Conservation (phyloP, 1,140 invertebrate genomes). For the Diachasmimorpha longicaudata region DNA sequence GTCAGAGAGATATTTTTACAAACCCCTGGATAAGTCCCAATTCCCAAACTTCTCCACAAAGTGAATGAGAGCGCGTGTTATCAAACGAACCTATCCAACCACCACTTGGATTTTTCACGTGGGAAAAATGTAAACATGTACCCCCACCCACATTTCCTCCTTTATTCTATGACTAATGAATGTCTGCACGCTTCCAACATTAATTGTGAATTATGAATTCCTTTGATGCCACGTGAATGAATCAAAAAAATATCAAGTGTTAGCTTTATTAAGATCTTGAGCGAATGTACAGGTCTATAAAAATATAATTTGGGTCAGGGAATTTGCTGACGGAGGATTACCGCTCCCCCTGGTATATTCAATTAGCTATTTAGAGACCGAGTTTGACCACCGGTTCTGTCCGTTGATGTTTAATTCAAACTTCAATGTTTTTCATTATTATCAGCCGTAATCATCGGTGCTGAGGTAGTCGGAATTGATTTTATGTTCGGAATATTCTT, state of each 20-base stretch:
- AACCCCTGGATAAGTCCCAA: too few species aligned
- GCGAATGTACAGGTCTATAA: background rate
- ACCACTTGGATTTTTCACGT: too few species aligned
- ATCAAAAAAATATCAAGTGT: background rate
- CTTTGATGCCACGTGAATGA: background rate
- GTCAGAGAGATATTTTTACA: too few species aligned
- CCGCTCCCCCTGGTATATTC: too few species aligned
- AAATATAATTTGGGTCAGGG: background rate
- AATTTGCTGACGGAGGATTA: background rate
- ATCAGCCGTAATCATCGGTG: conserved; percentile 28
- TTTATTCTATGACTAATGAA: background rate
- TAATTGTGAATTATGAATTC: background rate
- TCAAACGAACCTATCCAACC: too few species aligned
- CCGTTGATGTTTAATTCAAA: background rate
- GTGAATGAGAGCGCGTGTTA: too few species aligned
- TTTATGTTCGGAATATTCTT: background rate
- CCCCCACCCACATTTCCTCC: too few species aligned
- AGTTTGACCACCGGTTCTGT: background rate
- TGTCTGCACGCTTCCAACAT: background rate
- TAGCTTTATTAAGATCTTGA: background rate
- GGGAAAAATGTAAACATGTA: too few species aligned
- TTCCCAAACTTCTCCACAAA: too few species aligned
- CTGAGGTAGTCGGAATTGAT: background rate
- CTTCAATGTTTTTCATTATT: too few species aligned
- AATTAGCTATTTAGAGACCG: too few species aligned